Percentiles rank a stretch among this genome's conserved stretches.
These are phyloP conservation scores for Cossypha niveicapilla DNA, from an alignment of 2,797 vertebrate species.

Conservation along the genomic window DNA sequence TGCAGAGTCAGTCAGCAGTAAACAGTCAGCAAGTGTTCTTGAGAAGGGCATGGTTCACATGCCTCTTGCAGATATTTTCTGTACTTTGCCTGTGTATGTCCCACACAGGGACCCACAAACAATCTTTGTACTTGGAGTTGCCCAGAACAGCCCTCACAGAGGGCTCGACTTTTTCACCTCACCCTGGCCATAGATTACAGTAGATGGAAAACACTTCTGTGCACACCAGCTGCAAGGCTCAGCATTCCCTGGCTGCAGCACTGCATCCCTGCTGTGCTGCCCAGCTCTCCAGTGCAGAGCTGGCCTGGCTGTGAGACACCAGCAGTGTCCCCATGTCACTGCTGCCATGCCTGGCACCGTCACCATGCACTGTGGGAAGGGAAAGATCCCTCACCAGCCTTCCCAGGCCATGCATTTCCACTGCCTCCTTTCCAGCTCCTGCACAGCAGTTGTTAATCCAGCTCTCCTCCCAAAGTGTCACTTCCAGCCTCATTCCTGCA, in stretches of 20 bases:
- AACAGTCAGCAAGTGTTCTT: background rate
- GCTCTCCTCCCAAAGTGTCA: background rate
- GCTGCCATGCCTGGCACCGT: rapidly evolving
- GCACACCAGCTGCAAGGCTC: background rate
- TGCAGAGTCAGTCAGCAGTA: background rate
- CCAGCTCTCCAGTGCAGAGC: background rate
- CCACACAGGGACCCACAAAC: background rate
- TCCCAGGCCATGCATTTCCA: background rate
- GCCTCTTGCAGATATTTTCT: background rate
- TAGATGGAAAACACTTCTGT: background rate
- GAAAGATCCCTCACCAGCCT: background rate
- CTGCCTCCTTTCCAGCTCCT: background rate
- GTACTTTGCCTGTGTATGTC: background rate
- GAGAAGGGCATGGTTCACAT: background rate
- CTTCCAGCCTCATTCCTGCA: background rate
- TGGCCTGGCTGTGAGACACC: background rate
- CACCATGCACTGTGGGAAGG: rapidly evolving
- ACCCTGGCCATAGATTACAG: background rate
- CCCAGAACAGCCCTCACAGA: background rate
- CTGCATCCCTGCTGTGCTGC: background rate
- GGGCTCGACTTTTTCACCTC: background rate
- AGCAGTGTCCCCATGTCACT: background rate
- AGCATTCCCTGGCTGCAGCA: background rate
- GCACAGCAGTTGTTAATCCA: background rate
- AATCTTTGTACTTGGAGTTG: background rate